phyloP scores from a whole-genome alignment of 92 coral and sea anemone species.

The Phymanthus crucifer region DNA sequence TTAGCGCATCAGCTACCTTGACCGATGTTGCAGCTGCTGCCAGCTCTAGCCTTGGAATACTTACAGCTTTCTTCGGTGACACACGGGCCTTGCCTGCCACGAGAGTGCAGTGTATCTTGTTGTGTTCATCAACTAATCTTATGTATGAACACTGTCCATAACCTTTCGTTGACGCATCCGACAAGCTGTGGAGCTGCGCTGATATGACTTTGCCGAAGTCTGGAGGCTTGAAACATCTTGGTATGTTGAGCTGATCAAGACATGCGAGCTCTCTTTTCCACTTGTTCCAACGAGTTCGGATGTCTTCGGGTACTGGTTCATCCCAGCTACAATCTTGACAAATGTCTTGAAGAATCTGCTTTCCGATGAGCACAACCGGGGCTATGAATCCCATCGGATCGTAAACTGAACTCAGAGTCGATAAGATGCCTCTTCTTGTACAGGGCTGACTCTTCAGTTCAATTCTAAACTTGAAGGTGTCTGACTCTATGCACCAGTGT shows the following conservation, averaged over 20 bases:
- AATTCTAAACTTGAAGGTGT: conserved; percentile 43
- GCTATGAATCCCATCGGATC: conserved; percentile 52
- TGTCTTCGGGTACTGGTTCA: too few species aligned
- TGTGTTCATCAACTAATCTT: conserved; percentile 45
- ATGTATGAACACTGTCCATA: conserved; percentile 58
- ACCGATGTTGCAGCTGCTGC: conserved; percentile 61
- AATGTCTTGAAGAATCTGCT: conserved; percentile 54
- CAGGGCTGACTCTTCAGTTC: conserved; percentile 35
- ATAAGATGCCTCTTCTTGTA: conserved; percentile 47
- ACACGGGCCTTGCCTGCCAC: too few species aligned
- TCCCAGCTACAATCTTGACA: too few species aligned
- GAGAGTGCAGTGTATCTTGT: conserved; percentile 42
- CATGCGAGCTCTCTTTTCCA: conserved; percentile 40
- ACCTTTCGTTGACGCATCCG: conserved; percentile 55
- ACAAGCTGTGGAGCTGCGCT: conserved; percentile 50
- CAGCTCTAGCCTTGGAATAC: conserved; percentile 57
- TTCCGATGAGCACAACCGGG: conserved; percentile 50
- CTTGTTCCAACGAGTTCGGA: conserved; percentile 33
- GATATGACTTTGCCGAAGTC: conserved; percentile 49
- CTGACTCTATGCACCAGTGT: conserved; percentile 52
- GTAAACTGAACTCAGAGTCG: conserved; percentile 42
- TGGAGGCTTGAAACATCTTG: conserved; percentile 66
- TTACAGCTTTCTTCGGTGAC: conserved; percentile 53
- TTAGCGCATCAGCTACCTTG: conserved; percentile 47
- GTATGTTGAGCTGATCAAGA: conserved; percentile 37